phyloP scores from a whole-genome alignment of 2,888 invertebrate genomes.

The Meiosimyza decipiens region DNA sequence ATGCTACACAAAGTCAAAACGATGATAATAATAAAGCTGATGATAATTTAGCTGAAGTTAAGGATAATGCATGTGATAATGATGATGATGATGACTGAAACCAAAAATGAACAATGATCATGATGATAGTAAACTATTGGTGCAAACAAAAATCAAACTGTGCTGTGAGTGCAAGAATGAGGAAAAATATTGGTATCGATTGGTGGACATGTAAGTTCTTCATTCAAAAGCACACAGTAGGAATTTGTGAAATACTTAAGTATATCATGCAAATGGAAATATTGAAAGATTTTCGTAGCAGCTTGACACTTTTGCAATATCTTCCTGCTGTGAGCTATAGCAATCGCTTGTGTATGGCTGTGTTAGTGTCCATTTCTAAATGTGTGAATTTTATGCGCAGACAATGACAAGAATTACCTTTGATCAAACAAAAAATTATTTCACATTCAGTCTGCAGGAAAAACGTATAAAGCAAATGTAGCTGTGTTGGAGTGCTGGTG shows the following conservation, averaged over 20 bases:
- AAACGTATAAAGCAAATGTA: too few relatives aligned
- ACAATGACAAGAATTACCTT: slow-evolving; percentile 35
- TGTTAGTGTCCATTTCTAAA: slow-evolving; percentile 25
- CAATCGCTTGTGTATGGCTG: slow-evolving; percentile 1
- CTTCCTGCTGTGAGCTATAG: background rate
- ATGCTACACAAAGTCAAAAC: background rate
- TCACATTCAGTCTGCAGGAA: slow-evolving; percentile 23
- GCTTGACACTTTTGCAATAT: background rate
- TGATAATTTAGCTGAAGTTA: background rate
- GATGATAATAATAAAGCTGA: background rate
- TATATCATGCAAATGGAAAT: too few relatives aligned
- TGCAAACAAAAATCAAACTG: background rate
- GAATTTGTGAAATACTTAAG: too few relatives aligned
- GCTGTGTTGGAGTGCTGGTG: too few relatives aligned
- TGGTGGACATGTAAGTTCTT: too few relatives aligned
- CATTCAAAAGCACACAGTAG: too few relatives aligned
- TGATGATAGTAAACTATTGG: background rate
- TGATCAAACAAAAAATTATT: slow-evolving; percentile 38
- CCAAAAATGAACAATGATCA: too few relatives aligned
- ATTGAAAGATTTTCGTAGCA: too few relatives aligned
- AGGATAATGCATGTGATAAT: background rate
- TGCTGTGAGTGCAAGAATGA: too few relatives aligned
- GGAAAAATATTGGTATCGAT: too few relatives aligned
- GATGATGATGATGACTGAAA: background rate
- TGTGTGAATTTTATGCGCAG: slow-evolving; percentile 26